Evolutionary conservation across 1,140 invertebrate genomes (phyloP), one percentile per base, ranked within the genome.

Genomic region (Uloborus diversus): DNA sequence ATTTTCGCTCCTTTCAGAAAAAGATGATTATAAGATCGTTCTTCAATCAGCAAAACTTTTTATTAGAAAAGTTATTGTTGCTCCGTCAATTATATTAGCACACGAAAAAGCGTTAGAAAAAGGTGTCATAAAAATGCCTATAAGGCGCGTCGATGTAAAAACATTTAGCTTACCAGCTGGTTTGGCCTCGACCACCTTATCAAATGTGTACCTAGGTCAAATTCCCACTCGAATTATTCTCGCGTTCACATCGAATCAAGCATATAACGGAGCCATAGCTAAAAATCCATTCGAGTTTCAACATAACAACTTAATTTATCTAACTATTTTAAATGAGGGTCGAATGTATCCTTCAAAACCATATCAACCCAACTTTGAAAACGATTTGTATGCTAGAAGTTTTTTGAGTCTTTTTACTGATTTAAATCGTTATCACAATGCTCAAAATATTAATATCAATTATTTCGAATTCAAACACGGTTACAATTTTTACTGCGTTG

Each of bases 21-120:
- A 9, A 13, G 20, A 68, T 42, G 25, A 47, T 49, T 68, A 5
- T 30, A 68, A 68, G 30, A 28, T 68, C 13, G 3, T 14, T 47
- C 47, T 68, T 35, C 42, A 27, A n/a, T 9, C 17, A 49, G 64
- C 64, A 0, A 23, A 1, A 3, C 35, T 75, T 9, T 73, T 56
- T 23, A 25, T 75, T 20, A 30, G 70, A 32, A 75, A 75, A 53
- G 37, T 75, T 68, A 27, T 49, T 68, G n/a, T 68, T 14, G 37
- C 1, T 37, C 64, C 23, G 3, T 28, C 4, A 20, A 17, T 49
- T 68, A 2, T 17, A 2, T 28, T 42, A 30, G 35, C 33, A 25
- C 20, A 25, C 11, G 9, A 49, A 51, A 75, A 51, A 51, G 57
- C 57, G 11, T 51, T 62, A 32, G 37, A 51, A 51, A n/a, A n/a